phyloP scores from a whole-genome alignment of 1,140 invertebrate genomes.

The Dendrolimus punctatus region DNA sequence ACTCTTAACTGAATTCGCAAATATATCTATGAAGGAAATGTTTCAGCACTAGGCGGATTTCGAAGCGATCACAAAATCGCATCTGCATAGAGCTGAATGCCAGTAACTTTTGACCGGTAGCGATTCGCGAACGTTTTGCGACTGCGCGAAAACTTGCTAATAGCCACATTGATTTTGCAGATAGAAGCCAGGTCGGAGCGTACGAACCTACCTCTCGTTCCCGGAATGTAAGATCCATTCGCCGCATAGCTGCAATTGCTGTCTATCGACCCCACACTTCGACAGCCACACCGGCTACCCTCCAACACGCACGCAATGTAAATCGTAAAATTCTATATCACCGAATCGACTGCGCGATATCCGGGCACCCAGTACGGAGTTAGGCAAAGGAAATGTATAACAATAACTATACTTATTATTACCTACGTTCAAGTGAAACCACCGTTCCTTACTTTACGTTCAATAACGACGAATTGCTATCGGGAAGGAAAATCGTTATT shows the following conservation, averaged over 20 bases:
- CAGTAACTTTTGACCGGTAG: constrained; percentile 44
- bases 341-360: constrained; percentile 14
- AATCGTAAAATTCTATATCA: constrained; percentile 13
- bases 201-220: constrained; percentile 49
- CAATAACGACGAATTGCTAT: constrained; percentile 41
- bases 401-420: constrained; percentile 52
- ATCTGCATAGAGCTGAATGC: constrained; percentile 28
- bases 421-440: constrained; percentile 38
- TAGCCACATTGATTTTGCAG: constrained; percentile 71
- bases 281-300: constrained; percentile 7
- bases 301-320: constrained; percentile 24
- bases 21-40: too few species aligned
- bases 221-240: constrained; percentile 13
- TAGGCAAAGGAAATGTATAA: constrained; percentile 42
- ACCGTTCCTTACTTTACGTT: constrained; percentile 40
- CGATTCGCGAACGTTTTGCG: constrained; percentile 50
- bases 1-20: too few species aligned
- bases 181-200: constrained; percentile 64
- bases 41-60: too few species aligned
- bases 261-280: constrained; percentile 15
- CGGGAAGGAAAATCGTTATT: constrained; percentile 42
- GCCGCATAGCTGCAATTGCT: constrained; percentile 13
- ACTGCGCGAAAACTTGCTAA: constrained; percentile 70
- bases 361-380: constrained; percentile 11
- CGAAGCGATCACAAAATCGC: not conserved